Evolutionary conservation across 2,113 vertebrate species (phyloP), one percentile per base, ranked within the genome.

Genomic region (Eudorcas thomsonii): DNA sequence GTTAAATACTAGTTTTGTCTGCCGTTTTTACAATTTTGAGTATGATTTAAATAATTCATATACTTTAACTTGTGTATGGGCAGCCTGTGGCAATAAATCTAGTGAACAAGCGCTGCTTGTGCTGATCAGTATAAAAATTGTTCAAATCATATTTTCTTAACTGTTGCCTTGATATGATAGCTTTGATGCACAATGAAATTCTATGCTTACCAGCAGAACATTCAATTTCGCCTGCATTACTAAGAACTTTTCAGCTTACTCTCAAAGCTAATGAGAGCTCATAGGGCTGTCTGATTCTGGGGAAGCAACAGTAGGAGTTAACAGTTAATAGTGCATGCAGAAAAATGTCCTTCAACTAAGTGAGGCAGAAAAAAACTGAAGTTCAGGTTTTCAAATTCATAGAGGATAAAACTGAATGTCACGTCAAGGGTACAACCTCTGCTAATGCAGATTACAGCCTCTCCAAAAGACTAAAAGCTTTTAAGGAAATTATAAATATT

Each of bases 401-500:
- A 48, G 15, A 93, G 60, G 62, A 92, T 26, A 36, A 89, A 89
- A 33, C 2, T 2, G 6, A 91, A 92, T 95, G 94, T 95, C 90
- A 96, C 15, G 25, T n/a, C 50, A 95, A 96, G 84, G 88, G 26
- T 43, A 92, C 45, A 62, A 55, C 28, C 71, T 90, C 74, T 30
- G 45, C 28, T 94, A 96, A 86, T 59, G 74, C 43, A 88, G 36
- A 60, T 94, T 77, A 92, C 25, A 88, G 6, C 30, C 57, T 67
- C 60, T 93, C 96, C 33, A 55, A 71, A 94, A 95, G 45, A 60
- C 88, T 43, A 52, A 71, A 96, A 59, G 83, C 80, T 92, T 97
- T 97, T 94, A 90, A 91, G 88, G 77, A 95, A 96, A 88, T 94
- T 96, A 55, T 33, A 92, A 80, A 60, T 84, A 89, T 87, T 85